Base-by-base conservation (phyloP, 37 sponge, comb jelly and placozoan species). In the Theonella swinhoei region DNA sequence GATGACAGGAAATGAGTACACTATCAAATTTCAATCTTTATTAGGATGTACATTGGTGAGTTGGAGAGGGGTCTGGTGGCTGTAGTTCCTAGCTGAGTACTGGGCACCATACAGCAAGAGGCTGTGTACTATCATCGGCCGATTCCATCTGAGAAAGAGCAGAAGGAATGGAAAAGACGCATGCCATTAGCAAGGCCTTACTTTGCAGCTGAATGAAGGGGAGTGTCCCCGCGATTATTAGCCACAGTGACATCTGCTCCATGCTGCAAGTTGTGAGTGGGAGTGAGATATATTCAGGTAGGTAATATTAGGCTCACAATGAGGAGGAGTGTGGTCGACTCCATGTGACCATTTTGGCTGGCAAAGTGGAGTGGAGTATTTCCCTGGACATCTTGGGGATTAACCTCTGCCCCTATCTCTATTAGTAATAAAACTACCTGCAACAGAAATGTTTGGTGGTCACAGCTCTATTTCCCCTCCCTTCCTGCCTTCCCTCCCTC, bases 311-410 rank as follows among this genome's bases (percentile, higher is more conserved):
- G 54, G 61, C 93, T 58, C 42, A 95, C 95, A 42, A 72, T 62
- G 24, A 98, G 84, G 2, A 98, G 83, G 11, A 88, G 54, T 22
- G 69, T 42, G 33, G 99, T 94, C 11, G 95, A 83, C 17, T 90
- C 94, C 69, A 85, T 82, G 83, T 98, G 96, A 1, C 99, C 99
- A 80, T 95, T 95, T 68, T 68, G 92, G 37, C 93, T 87, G 78
- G 94, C 85, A 87, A 83, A 89, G 84, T 98, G 99, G 0, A 98
- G 88, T 9, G 99, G 96, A 72, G 99, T 95, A 84, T 88, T 92
- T 14, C 96, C 95, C 39, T 85, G 80, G 22, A 34, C 54, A 73
- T 98, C 96, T 42, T 67, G 72, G 1, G 81, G 63, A 64, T 88
- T 85, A 20, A 98, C 39, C 26, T 86, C 68, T 24, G 91, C 87